A percentile compares a stretch with the other conserved stretches of the same genome.
These are phyloP conservation scores for Phylloscopus collybita DNA, from an alignment of 2,797 vertebrate genomes.

Conservation along the genomic window DNA sequence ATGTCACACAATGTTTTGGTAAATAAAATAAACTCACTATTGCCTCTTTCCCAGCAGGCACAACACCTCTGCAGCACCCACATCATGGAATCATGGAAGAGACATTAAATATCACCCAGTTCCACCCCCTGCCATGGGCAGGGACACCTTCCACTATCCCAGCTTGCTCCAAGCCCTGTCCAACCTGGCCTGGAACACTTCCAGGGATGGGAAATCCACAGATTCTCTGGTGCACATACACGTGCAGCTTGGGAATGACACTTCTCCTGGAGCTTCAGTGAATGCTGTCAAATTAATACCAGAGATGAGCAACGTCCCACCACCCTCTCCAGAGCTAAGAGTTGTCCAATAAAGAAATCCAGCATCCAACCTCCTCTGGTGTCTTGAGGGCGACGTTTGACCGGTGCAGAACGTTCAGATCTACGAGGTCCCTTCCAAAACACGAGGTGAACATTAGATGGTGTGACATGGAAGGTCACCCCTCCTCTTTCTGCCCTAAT, in stretches of 20 bases:
- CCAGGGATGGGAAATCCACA: neutral
- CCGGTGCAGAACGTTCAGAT: constrained; percentile 76
- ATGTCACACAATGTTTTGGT: neutral
- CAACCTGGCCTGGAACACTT: neutral
- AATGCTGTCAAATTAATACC: neutral
- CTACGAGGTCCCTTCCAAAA: constrained; percentile 79
- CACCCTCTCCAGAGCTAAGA: neutral
- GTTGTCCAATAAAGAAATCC: neutral
- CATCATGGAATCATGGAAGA: neutral
- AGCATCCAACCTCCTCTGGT: constrained; percentile 82
- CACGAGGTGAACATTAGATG: constrained; percentile 17
- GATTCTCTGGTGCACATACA: neutral
- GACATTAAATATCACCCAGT: neutral
- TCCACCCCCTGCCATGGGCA: neutral
- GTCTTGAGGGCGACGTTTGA: constrained; percentile 87
- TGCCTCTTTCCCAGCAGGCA: neutral
- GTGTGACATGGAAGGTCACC: neutral
- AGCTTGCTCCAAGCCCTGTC: neutral
- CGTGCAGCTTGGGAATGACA: neutral
- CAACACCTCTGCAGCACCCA: neutral
- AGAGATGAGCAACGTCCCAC: neutral
- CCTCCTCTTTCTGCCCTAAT: neutral
- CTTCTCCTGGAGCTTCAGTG: neutral
- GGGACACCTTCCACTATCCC: neutral
- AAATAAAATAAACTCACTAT: neutral